These are phyloP conservation scores for Emmelina monodactyla DNA, from an alignment of 2,888 invertebrate genomes.

Conservation along the genomic window DNA sequence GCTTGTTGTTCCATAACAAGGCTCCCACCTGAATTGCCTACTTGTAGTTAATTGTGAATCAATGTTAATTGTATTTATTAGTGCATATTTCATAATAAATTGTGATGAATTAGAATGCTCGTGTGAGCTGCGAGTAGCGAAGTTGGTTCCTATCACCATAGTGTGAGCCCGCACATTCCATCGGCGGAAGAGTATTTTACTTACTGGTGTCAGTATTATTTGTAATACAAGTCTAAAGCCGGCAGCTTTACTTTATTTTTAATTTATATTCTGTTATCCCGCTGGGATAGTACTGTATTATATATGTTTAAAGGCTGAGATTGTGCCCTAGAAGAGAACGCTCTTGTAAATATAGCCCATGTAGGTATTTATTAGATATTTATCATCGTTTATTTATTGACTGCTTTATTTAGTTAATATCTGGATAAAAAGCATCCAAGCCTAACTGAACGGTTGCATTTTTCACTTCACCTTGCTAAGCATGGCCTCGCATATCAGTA, in stretches of 20 bases:
- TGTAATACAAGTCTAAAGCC: constrained; percentile 61
- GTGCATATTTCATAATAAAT: constrained; percentile 44
- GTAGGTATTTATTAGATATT: constrained; percentile 69
- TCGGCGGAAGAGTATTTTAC: constrained; percentile 46
- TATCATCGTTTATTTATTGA: constrained; percentile 68
- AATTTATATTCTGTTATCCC: constrained; percentile 63
- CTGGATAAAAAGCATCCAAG: constrained; percentile 38
- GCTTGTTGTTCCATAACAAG: constrained; percentile 16
- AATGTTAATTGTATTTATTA: constrained; percentile 58
- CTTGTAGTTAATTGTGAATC: constrained; percentile 42
- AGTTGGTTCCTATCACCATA: constrained; percentile 37
- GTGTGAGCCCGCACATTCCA: constrained; percentile 52
- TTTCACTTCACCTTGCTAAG: constrained; percentile 57
- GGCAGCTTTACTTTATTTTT: constrained; percentile 61
- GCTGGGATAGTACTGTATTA: constrained; percentile 62
- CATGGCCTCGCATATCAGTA: constrained; percentile 45
- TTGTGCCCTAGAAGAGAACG: constrained; percentile 51
- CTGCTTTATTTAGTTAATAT: constrained; percentile 63
- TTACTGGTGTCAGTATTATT: constrained; percentile 66
- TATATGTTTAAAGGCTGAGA: constrained; percentile 60
- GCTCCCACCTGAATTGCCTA: background rate
- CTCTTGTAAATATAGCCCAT: constrained; percentile 64
- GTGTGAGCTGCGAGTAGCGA: constrained; percentile 43
- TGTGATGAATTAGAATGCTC: constrained; percentile 51
- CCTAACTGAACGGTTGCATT: constrained; percentile 56